Percentiles rank a stretch among this genome's conserved stretches.
These are phyloP conservation scores for Nettapus auritus DNA, from an alignment of 2,113 vertebrate species.

Conservation along the genomic window DNA sequence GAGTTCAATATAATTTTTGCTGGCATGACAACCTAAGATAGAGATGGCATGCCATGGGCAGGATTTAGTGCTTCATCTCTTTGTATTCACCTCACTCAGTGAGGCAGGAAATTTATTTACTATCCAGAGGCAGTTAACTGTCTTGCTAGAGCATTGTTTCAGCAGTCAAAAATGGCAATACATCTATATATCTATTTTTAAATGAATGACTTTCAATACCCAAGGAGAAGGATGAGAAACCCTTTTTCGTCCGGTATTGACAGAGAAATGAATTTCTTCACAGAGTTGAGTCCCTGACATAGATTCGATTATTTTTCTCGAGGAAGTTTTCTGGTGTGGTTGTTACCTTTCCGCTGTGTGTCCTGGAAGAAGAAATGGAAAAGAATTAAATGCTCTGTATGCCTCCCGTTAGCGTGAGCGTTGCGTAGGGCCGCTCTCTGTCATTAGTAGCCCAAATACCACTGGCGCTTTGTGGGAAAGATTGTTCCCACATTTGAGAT, in stretches of 20 bases:
- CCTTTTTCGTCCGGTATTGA: neutral
- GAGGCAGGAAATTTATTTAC: constrained; percentile 45
- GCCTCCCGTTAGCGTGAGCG: neutral
- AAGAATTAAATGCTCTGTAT: neutral
- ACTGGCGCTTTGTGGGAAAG: neutral
- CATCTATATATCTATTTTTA: neutral
- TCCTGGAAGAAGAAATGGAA: neutral
- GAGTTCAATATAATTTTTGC: neutral
- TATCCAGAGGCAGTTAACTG: constrained; percentile 14
- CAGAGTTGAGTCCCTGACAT: neutral
- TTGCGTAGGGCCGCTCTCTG: neutral
- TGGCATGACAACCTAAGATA: neutral
- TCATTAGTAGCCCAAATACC: neutral
- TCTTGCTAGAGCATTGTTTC: constrained; percentile 22
- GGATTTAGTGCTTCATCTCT: constrained; percentile 43
- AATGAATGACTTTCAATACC: neutral
- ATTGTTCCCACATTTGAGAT: neutral
- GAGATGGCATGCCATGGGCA: neutral
- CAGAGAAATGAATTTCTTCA: constrained; percentile 18
- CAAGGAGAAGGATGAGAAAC: constrained; percentile 4
- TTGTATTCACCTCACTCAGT: constrained; percentile 42
- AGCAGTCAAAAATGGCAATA: neutral
- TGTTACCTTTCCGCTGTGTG: neutral
- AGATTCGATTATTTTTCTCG: neutral
- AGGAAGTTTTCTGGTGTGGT: neutral